phyloP scores from a whole-genome alignment of 2,888 invertebrate genomes.

The Drosophila kuntzei region DNA sequence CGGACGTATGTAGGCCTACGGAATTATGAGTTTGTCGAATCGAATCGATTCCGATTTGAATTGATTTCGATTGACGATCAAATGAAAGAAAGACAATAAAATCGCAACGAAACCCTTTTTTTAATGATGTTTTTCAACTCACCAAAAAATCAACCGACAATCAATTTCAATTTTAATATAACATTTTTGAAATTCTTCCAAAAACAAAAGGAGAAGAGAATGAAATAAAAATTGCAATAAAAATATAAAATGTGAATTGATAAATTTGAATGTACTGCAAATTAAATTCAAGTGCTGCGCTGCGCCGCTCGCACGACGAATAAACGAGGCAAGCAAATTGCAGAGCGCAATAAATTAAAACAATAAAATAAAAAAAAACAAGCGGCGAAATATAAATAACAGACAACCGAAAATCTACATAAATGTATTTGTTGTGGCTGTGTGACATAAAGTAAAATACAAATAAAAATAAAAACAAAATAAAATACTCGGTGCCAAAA shows the following conservation, averaged over 20 bases:
- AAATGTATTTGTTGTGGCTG: slow-evolving; percentile 74
- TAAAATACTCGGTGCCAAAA: slow-evolving; percentile 70
- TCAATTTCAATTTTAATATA: slow-evolving; percentile 37
- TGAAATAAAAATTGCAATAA: slow-evolving; percentile 21
- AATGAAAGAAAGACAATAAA: neutral
- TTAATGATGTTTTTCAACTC: slow-evolving; percentile 66
- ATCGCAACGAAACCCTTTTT: slow-evolving; percentile 16
- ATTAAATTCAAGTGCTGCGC: slow-evolving; percentile 79
- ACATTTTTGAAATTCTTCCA: slow-evolving; percentile 48
- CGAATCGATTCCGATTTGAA: slow-evolving; percentile 21
- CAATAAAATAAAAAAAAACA: slow-evolving; percentile 62
- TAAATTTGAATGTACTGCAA: slow-evolving; percentile 75
- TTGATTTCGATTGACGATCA: slow-evolving; percentile 25
- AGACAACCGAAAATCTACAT: slow-evolving; percentile 68
- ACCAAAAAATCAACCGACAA: slow-evolving; percentile 8
- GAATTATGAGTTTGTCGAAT: slow-evolving; percentile 38
- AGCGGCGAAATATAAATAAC: slow-evolving; percentile 49
- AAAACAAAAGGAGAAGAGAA: slow-evolving; percentile 21
- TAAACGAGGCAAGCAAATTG: slow-evolving; percentile 69
- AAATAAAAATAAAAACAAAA: slow-evolving; percentile 15
- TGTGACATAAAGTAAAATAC: slow-evolving; percentile 45
- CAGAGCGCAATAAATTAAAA: slow-evolving; percentile 80
- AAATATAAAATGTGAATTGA: slow-evolving; percentile 69
- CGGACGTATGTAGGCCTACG: slow-evolving; percentile 77
- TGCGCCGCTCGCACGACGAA: slow-evolving; percentile 63